Percentiles rank a stretch among this genome's conserved stretches.
Conservation (phyloP, 2,797 vertebrate species). For the Schizopygopsis pylzovi region DNA sequence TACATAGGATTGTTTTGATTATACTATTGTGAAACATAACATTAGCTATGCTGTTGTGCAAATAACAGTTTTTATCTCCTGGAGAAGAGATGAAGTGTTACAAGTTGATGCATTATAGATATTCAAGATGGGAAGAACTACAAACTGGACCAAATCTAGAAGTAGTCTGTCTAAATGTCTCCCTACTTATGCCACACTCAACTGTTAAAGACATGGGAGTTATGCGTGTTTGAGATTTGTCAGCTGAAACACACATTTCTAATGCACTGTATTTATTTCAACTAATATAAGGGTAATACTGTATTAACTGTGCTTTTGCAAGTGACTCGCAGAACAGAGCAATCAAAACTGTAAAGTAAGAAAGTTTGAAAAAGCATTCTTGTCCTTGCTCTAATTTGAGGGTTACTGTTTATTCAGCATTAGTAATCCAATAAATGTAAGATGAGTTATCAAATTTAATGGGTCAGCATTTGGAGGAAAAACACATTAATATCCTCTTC, state of each 20-base stretch:
- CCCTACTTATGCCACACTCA: too few species aligned
- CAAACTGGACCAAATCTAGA: background rate
- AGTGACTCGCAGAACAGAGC: background rate
- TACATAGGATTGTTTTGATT: background rate
- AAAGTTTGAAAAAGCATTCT: background rate
- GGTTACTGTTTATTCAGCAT: conserved; percentile 1
- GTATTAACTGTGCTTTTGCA: background rate
- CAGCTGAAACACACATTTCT: background rate
- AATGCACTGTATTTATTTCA: background rate
- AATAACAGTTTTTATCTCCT: background rate
- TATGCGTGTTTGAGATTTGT: background rate
- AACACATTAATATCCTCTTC: conserved; percentile 18
- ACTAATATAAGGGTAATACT: background rate
- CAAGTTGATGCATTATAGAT: background rate
- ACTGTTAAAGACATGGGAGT: background rate
- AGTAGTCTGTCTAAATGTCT: background rate
- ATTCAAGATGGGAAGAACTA: background rate
- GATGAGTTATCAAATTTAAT: conserved; percentile 8
- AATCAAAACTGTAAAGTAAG: background rate
- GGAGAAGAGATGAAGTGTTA: background rate
- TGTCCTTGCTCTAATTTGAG: background rate
- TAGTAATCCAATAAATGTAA: background rate
- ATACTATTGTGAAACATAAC: background rate
- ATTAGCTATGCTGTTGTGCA: background rate
- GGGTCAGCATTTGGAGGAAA: conserved; percentile 20